Base-by-base conservation (phyloP, 2,113 vertebrate genomes). In the Glaucomys volans region DNA sequence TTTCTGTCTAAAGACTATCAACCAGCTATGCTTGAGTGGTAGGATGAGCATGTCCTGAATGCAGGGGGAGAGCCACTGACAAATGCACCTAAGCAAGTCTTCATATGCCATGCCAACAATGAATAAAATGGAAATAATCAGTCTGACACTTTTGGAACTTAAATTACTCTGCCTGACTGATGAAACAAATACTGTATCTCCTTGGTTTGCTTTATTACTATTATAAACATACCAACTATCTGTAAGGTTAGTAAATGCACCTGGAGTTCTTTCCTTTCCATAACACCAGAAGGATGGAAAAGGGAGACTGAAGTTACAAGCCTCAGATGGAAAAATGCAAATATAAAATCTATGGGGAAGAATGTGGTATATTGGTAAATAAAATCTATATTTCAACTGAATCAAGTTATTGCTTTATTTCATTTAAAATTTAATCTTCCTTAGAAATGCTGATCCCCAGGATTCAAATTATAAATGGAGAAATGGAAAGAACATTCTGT, bases 61-160 rank as follows among this genome's bases (percentile, higher is more conserved):
- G 20, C 44, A 72, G n/a, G 30, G 79, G 47, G 28, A 72, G 17
- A 66, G 16, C n/a, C 82, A 86, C 12, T 20, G 40, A 59, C 62
- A 82, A 95, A 59, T 62, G 30, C 14, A 87, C 42, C n/a, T 32
- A 81, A 59, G 32, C 32, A 40, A 16, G 24, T 85, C 85, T 72
- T 79, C 54, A 59, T 40, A 92, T 83, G 72, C 32, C 64, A 85
- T 17, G 32, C 32, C 47, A 74, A 66, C 50, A 77, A 94, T 50
- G 35, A 82, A 79, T 77, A 94, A 82, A 92, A 85, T 54, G 50
- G 44, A 97, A 95, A 96, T 79, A 91, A 94, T 69, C 66, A 72
- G 28, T 67, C 67, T 42, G 50, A 95, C 1, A 14, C 13, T 75
- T 88, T 88, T 75, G 79, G 42, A 90, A 91, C 74, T 89, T 95